A percentile compares a stretch with the other conserved stretches of the same genome.
Conservation (phyloP, 2,113 vertebrate genomes). For the Dromiciops gliroides region DNA sequence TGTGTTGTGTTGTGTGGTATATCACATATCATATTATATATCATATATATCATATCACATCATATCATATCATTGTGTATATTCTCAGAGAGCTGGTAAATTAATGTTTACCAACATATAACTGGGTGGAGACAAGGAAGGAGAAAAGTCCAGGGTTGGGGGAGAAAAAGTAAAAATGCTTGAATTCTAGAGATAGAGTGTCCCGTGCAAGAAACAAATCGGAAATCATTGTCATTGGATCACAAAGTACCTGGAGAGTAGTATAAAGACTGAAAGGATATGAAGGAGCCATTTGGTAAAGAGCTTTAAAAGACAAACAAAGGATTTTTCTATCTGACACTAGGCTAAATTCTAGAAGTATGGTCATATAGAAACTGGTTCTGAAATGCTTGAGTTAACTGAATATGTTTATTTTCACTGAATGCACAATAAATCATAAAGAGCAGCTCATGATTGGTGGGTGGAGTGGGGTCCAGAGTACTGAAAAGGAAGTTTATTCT, state of each 20-base stretch:
- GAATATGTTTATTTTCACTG: slow-evolving; percentile 49
- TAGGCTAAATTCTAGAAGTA: neutral
- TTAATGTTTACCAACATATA: neutral
- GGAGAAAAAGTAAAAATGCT: neutral
- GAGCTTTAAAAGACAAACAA: neutral
- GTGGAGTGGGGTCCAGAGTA: neutral
- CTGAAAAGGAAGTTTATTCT: slow-evolving; percentile 40
- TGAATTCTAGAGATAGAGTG: neutral
- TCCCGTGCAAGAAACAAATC: neutral
- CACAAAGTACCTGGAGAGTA: neutral
- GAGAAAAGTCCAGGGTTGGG: neutral
- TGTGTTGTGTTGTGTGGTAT: no score
- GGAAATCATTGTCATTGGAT: neutral
- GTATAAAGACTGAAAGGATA: neutral
- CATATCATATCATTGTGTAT: neutral
- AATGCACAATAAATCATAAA: slow-evolving; percentile 1
- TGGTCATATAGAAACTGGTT: slow-evolving; percentile 33
- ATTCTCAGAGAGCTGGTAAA: neutral
- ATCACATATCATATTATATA: no score
- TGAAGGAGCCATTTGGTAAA: neutral
- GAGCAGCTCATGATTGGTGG: neutral
- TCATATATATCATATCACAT: no score
- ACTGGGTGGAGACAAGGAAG: neutral
- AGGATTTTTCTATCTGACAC: neutral
- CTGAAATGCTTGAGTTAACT: slow-evolving; percentile 52